Conservation (phyloP, 2,797 vertebrate species). For the Catamblyrhynchus diadema region DNA sequence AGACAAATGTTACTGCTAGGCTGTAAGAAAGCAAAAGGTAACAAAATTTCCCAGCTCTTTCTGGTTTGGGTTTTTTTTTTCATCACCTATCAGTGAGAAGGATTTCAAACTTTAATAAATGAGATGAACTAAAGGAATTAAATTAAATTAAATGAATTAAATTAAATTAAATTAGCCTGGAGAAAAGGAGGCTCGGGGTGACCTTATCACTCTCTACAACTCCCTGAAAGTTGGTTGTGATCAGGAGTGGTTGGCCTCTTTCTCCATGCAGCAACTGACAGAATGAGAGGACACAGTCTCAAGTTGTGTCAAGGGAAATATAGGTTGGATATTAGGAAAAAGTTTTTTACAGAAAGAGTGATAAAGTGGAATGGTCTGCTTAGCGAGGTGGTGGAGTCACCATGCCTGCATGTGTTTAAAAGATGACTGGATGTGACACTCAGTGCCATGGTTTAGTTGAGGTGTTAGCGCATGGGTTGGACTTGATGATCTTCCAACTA, state of each 20-base stretch:
- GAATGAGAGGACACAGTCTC: neutral
- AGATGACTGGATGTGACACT: neutral
- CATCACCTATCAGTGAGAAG: neutral
- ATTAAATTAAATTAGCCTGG: neutral
- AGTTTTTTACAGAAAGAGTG: neutral
- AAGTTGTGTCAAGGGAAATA: neutral
- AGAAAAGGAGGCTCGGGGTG: neutral
- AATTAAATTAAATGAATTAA: neutral
- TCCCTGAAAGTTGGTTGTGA: neutral
- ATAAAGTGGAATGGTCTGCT: neutral
- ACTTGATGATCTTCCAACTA: neutral
- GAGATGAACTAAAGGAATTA: neutral
- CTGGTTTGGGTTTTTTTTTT: neutral
- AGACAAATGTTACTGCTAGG: neutral
- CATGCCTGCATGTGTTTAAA: neutral
- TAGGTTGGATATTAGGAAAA: neutral
- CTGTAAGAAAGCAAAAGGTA: neutral
- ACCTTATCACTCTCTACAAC: neutral
- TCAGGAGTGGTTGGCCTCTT: neutral
- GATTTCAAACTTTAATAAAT: neutral
- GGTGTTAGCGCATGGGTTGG: neutral
- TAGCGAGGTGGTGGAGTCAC: neutral
- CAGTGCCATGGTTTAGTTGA: neutral
- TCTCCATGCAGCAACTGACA: neutral
- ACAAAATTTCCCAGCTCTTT: neutral